Evolutionary conservation across 2,797 vertebrate genomes (phyloP), one percentile per base, ranked within the genome.

Genomic region (Anas georgica): DNA sequence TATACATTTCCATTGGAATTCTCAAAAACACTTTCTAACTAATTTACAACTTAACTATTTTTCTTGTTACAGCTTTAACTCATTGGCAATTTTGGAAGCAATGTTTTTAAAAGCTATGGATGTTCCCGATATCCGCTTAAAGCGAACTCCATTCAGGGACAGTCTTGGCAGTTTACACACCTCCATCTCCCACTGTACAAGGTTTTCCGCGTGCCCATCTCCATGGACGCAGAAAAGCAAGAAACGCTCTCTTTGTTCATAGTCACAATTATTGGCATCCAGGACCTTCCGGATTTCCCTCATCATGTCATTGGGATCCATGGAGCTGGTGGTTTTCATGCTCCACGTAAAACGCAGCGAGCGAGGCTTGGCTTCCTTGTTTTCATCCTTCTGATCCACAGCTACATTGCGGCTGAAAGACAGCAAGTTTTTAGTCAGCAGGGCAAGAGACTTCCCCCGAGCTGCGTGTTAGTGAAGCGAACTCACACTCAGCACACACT

Each of bases 61-160:
- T 88, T 94, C 94, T 95, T 87, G 95, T 97, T 99, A 99, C 98
- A 99, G 98, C 98, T 98, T 99, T 97, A 99, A 98, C 97, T 99
- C 98, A 96, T 98, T 98, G 98, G 98, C 98, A 97, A 99, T 98
- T 98, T 99, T 99, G 98, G 98, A 99, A 98, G 98, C 98, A 97
- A 99, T 98, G 97, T 99, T 99, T 97, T 99, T 99, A 97, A 99
- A 99, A 98, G 98, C 98, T 97, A 99, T 99, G 95, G 98, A 99
- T 95, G 98, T 98, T 97, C 98, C 98, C 48, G 98, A 98, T 98
- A 99, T 99, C 97, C 98, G 98, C 97, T 99, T 99, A 95, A 99
- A 99, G 86, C 98, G 98, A 95, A 99, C 98, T 83, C 98, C 98
- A 0, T 99, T 99, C 95, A 99, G 98, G 75, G 98, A 99, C 97